Base-by-base conservation (phyloP, 2,888 invertebrate genomes). In the Aspidiotus rigidus region DNA sequence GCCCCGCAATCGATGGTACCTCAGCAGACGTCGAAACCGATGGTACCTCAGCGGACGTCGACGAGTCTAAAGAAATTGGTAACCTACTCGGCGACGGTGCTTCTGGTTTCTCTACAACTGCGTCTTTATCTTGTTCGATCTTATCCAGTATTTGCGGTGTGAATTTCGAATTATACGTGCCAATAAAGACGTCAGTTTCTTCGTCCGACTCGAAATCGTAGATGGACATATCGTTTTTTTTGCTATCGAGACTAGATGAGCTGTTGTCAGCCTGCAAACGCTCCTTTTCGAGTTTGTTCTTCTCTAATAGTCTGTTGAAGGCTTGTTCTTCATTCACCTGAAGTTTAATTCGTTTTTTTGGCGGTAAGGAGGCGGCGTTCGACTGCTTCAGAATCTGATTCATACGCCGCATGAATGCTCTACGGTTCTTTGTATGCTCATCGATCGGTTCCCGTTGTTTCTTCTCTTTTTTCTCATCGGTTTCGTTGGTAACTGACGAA, bases 201-300 rank as follows among this genome's bases (percentile, higher is more conserved):
- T 67, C 67, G 60, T 67, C 67, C 54, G 67, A 67, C 40, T 67
- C 67, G 59, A 67, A 67, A 60, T 67, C 67, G 53, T 67, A 67
- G 7, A 67, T 53, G 13, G 67, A 67, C 7, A 67, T 42, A 40
- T 57, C 67, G 44, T 67, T 59, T 15, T 67, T 67, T 57, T 67
- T 64, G 15, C 16, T 13, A 2, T 60, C 49, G n/a, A 60, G 17
- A 9, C 44, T 41, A 16, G 16, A 41, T 0, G 15, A 39, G 17
- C 11, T 11, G 40, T 56, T 49, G 28, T 64, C 15, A n/a, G 8
- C 13, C 17, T 5, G 5, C 16, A 16, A 44, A n/a, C 28, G 16
- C 42, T 57, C 17, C n/a, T 64, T 64, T 9, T 39, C 40, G 5
- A 16, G 56, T 13, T 57, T 44, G 44, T 57, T 49, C 1, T 44